Conservation (phyloP, 2,888 invertebrate species). For the Conomelus anceps region DNA sequence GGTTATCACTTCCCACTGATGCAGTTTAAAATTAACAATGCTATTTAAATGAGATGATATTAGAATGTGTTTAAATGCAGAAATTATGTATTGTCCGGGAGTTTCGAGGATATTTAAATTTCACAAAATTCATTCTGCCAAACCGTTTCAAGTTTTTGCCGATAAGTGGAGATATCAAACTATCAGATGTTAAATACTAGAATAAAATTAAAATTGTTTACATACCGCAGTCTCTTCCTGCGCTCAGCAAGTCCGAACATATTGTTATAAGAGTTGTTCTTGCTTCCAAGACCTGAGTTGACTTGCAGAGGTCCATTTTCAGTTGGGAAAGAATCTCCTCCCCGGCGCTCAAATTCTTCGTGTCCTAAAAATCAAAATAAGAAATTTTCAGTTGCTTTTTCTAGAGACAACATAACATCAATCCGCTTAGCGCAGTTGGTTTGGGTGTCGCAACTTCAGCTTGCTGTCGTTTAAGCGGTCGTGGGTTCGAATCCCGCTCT, state of each 20-base stretch:
- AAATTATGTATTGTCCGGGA: no score
- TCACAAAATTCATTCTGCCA: no score
- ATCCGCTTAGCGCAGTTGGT: no score
- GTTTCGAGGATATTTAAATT: no score
- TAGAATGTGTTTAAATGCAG: no score
- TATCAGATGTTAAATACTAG: background rate
- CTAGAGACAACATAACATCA: background rate
- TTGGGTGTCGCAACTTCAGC: no score
- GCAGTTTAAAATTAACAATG: no score
- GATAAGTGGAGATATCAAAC: background rate
- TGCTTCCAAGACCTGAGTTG: slow-evolving; percentile 38
- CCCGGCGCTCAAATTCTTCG: slow-evolving; percentile 38
- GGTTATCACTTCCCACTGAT: no score
- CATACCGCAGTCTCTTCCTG: slow-evolving; percentile 46
- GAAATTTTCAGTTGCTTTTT: background rate
- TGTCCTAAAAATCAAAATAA: slow-evolving; percentile 14
- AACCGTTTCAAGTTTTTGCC: no score
- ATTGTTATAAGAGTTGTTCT: slow-evolving; percentile 36
- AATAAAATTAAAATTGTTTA: background rate
- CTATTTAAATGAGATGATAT: no score
- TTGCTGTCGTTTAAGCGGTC: no score
- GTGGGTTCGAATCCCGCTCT: no score
- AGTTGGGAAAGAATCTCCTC: slow-evolving; percentile 37
- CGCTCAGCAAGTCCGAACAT: slow-evolving; percentile 44
- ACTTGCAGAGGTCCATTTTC: slow-evolving; percentile 36